phyloP scores from a whole-genome alignment of 2,888 invertebrate genomes.

The Oasisia sp. region DNA sequence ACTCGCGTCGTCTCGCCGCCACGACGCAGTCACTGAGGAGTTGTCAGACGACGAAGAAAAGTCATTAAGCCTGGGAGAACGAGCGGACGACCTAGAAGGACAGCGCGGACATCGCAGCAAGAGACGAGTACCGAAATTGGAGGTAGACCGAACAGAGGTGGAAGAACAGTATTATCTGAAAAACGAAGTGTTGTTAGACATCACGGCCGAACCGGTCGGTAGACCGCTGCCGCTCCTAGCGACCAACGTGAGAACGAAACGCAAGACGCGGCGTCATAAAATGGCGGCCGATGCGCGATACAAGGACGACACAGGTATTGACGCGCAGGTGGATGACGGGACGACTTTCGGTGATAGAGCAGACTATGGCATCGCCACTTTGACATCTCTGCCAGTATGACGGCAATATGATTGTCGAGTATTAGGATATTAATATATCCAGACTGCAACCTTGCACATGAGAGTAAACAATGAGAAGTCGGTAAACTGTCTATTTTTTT shows the following conservation, averaged over 20 bases:
- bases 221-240: not conserved
- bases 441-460: too few species aligned
- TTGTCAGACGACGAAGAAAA: not conserved
- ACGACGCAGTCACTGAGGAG: not conserved
- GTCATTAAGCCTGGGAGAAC: not conserved
- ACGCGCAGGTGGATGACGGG: not conserved
- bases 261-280: not conserved
- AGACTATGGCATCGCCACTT: not conserved
- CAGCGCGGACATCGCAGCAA: not conserved
- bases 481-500: too few species aligned
- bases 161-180: not conserved
- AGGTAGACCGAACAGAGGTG: not conserved
- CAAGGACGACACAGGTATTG: not conserved
- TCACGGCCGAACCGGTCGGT: not conserved
- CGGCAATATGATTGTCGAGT: too few species aligned
- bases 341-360: not conserved
- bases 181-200: not conserved
- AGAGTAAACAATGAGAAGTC: too few species aligned
- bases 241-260: not conserved
- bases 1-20: not conserved
- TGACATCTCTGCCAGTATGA: not conserved
- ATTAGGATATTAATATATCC: too few species aligned
- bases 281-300: not conserved
- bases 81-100: not conserved
- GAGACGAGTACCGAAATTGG: not conserved